Base-by-base conservation (phyloP, 1,140 invertebrate genomes). In the Cotesia glomerata region DNA sequence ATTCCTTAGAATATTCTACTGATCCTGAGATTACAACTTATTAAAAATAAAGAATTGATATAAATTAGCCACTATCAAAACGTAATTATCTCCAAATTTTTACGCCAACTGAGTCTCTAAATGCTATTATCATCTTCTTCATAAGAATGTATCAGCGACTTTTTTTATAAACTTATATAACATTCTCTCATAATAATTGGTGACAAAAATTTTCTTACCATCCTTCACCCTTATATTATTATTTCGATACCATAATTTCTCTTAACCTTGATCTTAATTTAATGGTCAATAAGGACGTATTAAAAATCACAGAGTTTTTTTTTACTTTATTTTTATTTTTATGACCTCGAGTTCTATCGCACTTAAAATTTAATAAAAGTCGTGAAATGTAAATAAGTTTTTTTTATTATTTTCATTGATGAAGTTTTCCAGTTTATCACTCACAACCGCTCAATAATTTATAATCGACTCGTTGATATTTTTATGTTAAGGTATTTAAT, bases 211-310 rank as follows among this genome's bases (percentile, higher is more conserved):
- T 58, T 62, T 34, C 36, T 13, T 26, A 39, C 36, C 58, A 58
- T 51, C 69, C 58, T 68, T 68, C 66, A 68, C 66, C 66, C 58
- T 26, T 67, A 14, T 54, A 54, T 34, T 34, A 18, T 13, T 16
- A 16, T 51, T 51, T 39, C 26, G 8, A 32, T 26, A 36, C 45
- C 34, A 58, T 39, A 3, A 59, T 59, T 32, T 11, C 9, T 16
- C 35, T 11, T 52, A n/a, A 51, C 66, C 74, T 75, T 75, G 69
- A 69, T 75, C 70, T 75, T 72, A 72, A 63, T 75, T 72, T 36
- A 56, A 26, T 67, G 64, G 52, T 14, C 39, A 45, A 58, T 52
- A 18, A 69, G 62, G 61, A 51, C 35, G 59, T 52, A 51, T 26
- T 26, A 26, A 26, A 26, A 26, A 74, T 58, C 52, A 63, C 64